Evolutionary conservation across 2,113 vertebrate species (phyloP).

Genomic region (Todiramphus chloris): DNA sequence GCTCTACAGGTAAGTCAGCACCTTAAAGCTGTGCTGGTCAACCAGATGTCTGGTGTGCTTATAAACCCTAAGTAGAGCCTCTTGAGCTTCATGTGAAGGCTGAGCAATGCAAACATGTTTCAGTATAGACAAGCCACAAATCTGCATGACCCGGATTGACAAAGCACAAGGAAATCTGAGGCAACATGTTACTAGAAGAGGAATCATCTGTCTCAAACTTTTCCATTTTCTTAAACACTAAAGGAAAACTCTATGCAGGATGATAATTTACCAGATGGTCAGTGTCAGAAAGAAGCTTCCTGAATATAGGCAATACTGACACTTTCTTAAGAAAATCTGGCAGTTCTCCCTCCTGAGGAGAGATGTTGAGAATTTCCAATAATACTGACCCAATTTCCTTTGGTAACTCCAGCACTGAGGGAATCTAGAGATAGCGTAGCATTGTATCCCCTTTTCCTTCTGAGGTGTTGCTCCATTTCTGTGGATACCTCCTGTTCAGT

Average conservation of each 20-base stretch:
- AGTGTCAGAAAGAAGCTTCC: slow-evolving; percentile 53
- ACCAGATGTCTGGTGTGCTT: neutral
- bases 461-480: slow-evolving; percentile 19
- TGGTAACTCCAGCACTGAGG: neutral
- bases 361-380: slow-evolving; percentile 54
- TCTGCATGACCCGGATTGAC: neutral
- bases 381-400: slow-evolving; percentile 59
- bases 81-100: neutral
- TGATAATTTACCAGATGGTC: slow-evolving; percentile 60
- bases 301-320: slow-evolving; percentile 44
- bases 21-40: neutral
- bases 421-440: neutral
- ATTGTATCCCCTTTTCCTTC: slow-evolving; percentile 2
- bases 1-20: neutral
- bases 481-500: slow-evolving; percentile 3
- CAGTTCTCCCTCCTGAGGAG: slow-evolving; percentile 27
- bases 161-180: slow-evolving; percentile 1
- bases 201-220: neutral
- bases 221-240: neutral
- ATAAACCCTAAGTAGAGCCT: neutral
- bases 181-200: slow-evolving; percentile 5
- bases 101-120: neutral
- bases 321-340: slow-evolving; percentile 42
- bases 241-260: neutral
- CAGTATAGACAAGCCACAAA: neutral